Base-by-base conservation (phyloP, 1,140 invertebrate genomes). In the Antheraea pernyi region DNA sequence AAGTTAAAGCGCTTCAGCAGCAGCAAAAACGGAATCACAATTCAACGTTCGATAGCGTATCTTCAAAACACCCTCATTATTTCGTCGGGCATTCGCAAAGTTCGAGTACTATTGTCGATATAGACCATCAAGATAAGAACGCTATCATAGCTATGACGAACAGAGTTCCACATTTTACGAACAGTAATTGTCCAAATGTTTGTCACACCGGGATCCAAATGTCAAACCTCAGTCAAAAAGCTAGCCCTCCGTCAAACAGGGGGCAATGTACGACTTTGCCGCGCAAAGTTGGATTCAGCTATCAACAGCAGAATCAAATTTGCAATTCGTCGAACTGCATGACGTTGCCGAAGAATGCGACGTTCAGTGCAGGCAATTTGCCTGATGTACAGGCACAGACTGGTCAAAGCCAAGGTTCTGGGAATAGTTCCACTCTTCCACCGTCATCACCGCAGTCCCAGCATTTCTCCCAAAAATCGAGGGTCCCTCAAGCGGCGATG, bases 71-170 rank as follows among this genome's bases (percentile, higher is more conserved):
- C 84, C 94, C 94, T 7, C 94, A 95, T 82, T 95, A 95, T 77
- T 95, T 95, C 73, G 93, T 95, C 74, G 94, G 94, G 0, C 94
- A 95, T 81, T 94, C 94, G 19, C 94, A 95, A 86, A 95, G 94
- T 76, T 94, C 94, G 18, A 95, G 94, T 76, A 95, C 97, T 1
- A 97, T 97, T 30, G 96, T 97, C 0, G 96, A 97, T 74, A 96
- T 97, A 16, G 96, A 97, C 79, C 95, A 95, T 83, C 96, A 97
- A 86, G 94, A 95, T 82, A 94, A 95, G 73, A 94, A 93, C 76
- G 93, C 95, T 42, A 94, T 95, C 81, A 95, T 96, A 79, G 88
- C 96, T 65, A 94, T 93, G 79, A 83, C 93, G 73, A 93, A 93
- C 82, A 83, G 92, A 77, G 87, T 93, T 19, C 90, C 88, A 0